Evolutionary conservation across 2,888 invertebrate species (phyloP).

Genomic region (Dicyrtoma fusca): DNA sequence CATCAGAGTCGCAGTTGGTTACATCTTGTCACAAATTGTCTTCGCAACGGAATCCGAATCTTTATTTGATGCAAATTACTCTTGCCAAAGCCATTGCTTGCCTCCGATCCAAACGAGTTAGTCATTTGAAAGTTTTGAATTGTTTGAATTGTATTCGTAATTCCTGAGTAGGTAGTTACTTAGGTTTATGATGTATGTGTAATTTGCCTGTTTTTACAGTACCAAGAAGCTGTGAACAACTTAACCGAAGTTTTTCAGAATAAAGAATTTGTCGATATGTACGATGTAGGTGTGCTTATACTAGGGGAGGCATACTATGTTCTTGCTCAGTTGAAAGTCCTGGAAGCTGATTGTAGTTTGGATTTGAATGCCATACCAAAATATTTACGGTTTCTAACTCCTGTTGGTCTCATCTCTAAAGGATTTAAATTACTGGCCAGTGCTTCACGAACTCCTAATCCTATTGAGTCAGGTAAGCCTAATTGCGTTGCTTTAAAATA

Average conservation of each 20-base stretch:
- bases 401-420: conserved; percentile 27
- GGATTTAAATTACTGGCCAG: conserved; percentile 27
- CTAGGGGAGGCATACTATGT: conserved; percentile 29
- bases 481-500: background rate
- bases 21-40: background rate
- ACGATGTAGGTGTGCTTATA: conserved; percentile 17
- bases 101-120: conserved; percentile 4
- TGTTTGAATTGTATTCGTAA: background rate
- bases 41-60: background rate
- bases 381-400: conserved; percentile 25
- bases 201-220: too few species aligned
- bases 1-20: background rate
- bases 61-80: conserved; percentile 15
- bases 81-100: conserved; percentile 9
- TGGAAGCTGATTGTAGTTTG: conserved; percentile 14
- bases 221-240: conserved; percentile 19
- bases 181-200: too few species aligned
- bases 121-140: background rate
- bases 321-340: conserved; percentile 18
- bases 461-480: conserved; percentile 11
- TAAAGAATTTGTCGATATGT: conserved; percentile 3
- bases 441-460: conserved; percentile 22
- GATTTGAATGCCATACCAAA: conserved; percentile 17
- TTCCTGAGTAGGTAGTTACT: background rate
- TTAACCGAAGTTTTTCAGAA: conserved; percentile 20